Evolutionary conservation across 1,140 invertebrate species (phyloP).

Genomic region (Amyelois transitella): DNA sequence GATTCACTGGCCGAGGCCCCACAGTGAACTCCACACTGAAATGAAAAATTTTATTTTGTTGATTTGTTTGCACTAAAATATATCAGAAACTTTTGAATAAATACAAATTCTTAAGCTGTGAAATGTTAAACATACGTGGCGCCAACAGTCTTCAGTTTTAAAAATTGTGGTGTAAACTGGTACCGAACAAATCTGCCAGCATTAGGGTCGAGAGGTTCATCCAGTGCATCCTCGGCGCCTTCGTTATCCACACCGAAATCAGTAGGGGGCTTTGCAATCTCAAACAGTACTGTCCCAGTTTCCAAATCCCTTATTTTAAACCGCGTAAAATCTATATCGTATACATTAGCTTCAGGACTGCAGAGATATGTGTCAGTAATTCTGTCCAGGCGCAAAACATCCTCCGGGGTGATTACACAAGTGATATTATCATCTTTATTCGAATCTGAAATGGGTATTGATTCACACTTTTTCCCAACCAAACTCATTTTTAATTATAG

Average conservation of each 20-base stretch:
- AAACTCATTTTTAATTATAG: constrained; percentile 52
- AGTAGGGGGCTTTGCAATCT: constrained; percentile 95
- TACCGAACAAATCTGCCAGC: constrained; percentile 97
- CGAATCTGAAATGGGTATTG: constrained; percentile 51
- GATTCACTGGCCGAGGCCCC: constrained; percentile 91
- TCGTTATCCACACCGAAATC: constrained; percentile 80
- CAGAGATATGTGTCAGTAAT: constrained; percentile 89
- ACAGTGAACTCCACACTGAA: constrained; percentile 96
- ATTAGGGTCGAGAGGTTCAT: constrained; percentile 87
- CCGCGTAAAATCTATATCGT: constrained; percentile 97
- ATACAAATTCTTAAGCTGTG: background rate
- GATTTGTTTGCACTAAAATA: too few relatives aligned
- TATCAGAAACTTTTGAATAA: background rate
- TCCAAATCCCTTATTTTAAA: constrained; percentile 98
- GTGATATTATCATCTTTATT: constrained; percentile 47
- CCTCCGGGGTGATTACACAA: constrained; percentile 76
- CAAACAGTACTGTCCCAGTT: constrained; percentile 93
- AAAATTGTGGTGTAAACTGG: constrained; percentile 96
- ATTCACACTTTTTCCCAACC: constrained; percentile 67
- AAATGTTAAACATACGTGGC: constrained; percentile 84
- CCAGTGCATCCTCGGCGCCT: constrained; percentile 74
- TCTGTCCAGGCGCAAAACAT: constrained; percentile 77
- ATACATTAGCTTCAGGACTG: constrained; percentile 95
- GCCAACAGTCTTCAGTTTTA: constrained; percentile 96
- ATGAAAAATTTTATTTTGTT: background rate